A percentile compares a stretch with the other conserved stretches of the same genome.
Evolutionary conservation across 1,140 invertebrate genomes (phyloP).

Genomic region (Hyphantria cunea): DNA sequence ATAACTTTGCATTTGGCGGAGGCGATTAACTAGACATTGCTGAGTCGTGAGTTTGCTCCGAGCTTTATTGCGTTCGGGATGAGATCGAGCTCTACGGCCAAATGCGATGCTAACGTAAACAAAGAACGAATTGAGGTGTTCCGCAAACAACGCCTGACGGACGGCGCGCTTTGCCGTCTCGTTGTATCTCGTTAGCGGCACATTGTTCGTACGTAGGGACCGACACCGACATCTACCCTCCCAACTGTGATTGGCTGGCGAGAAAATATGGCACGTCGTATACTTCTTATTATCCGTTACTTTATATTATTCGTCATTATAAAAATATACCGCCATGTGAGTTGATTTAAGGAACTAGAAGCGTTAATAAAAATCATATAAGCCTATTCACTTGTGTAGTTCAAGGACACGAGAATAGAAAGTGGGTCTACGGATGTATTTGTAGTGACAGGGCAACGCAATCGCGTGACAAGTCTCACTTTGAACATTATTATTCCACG

Average conservation of each 20-base stretch:
- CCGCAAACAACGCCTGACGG: constrained; percentile 22
- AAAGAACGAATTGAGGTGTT: constrained; percentile 59
- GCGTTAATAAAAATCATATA: constrained; percentile 4
- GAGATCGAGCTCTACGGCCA: constrained; percentile 51
- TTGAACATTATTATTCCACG: constrained; percentile 73
- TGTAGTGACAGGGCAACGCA: constrained; percentile 53
- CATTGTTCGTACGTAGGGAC: constrained; percentile 45
- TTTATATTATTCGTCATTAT: too few relatives aligned
- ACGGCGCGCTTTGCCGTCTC: constrained; percentile 26
- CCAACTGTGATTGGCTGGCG: constrained; percentile 47
- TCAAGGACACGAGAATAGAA: constrained; percentile 65
- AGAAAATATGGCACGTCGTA: constrained; percentile 1
- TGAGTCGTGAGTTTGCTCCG: constrained; percentile 65
- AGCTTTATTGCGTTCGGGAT: constrained; percentile 70
- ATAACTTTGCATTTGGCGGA: constrained; percentile 57
- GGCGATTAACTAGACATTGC: constrained; percentile 70
- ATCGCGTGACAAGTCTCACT: constrained; percentile 69
- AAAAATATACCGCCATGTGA: not conserved
- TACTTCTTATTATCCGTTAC: too few relatives aligned
- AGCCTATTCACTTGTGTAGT: constrained; percentile 33
- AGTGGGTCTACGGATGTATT: constrained; percentile 58
- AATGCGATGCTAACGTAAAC: constrained; percentile 55
- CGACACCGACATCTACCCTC: constrained; percentile 38
- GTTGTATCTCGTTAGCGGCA: constrained; percentile 55
- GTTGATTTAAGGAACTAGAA: constrained; percentile 11